Conservation (phyloP, 2,113 vertebrate species). For the Protobothrops flavoviridis region DNA sequence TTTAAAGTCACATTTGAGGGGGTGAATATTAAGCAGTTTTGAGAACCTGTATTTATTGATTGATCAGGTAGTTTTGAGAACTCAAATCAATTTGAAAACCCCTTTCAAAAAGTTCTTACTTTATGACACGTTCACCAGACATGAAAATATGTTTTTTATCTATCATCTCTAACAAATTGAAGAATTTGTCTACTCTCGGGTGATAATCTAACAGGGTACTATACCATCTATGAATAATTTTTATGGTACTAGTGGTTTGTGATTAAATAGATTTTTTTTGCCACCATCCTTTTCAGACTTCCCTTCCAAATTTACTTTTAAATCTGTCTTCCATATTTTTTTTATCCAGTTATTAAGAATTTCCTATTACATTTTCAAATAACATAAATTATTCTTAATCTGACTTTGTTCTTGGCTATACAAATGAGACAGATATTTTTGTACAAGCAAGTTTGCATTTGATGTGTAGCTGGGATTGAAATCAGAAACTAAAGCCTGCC, state of each 20-base stretch:
- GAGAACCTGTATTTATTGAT: background rate
- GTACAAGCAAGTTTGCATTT: background rate
- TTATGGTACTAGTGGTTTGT: no score
- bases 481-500: background rate
- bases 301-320: background rate
- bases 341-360: background rate
- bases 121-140: background rate
- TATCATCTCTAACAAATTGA: background rate
- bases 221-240: no score
- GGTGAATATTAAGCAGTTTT: background rate
- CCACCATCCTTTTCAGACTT: background rate
- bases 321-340: background rate
- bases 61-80: background rate
- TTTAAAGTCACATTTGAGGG: background rate
- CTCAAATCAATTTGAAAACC: background rate
- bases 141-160: background rate
- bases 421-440: background rate
- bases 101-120: background rate
- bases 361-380: background rate
- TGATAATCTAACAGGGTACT: no score
- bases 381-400: background rate
- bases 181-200: no score
- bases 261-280: background rate
- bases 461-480: background rate
- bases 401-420: background rate